phyloP scores from a whole-genome alignment of 2,797 vertebrate genomes.

The Hoplostethus atlanticus region DNA sequence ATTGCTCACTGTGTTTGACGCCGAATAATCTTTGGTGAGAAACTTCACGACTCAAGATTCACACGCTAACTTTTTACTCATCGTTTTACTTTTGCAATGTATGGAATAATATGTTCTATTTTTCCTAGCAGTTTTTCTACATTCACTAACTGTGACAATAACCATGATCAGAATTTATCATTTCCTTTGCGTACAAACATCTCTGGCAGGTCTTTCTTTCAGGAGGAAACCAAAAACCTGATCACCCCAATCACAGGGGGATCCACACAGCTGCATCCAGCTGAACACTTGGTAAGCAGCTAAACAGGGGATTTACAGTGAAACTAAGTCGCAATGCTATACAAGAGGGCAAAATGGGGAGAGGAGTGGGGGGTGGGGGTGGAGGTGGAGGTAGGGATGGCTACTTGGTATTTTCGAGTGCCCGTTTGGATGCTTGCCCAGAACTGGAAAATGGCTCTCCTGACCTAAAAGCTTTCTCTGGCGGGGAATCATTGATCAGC shows the following conservation, averaged over 20 bases:
- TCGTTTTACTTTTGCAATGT: neutral
- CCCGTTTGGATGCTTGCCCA: constrained; percentile 71
- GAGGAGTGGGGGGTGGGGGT: neutral
- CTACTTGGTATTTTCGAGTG: constrained; percentile 55
- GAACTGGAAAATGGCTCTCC: constrained; percentile 64
- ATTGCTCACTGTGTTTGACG: constrained; percentile 4
- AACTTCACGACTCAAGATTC: no score
- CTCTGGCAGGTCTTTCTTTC: neutral
- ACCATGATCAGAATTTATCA: neutral
- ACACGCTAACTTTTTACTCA: constrained; percentile 6
- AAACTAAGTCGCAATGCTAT: constrained; percentile 53
- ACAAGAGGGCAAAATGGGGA: constrained; percentile 39
- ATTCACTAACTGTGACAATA: neutral
- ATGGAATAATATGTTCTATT: neutral
- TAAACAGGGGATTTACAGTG: constrained; percentile 67
- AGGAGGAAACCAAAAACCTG: constrained; percentile 35
- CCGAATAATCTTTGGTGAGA: neutral
- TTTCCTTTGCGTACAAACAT: neutral
- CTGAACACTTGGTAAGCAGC: constrained; percentile 46
- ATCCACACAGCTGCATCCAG: constrained; percentile 44
- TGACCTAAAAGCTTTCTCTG: constrained; percentile 70
- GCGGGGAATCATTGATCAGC: constrained; percentile 62
- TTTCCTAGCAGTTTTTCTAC: no score
- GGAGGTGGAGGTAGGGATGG: constrained; percentile 35
- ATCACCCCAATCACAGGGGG: constrained; percentile 49